phyloP scores from a whole-genome alignment of 1,140 invertebrate species.

The Tenebrio molitor region DNA sequence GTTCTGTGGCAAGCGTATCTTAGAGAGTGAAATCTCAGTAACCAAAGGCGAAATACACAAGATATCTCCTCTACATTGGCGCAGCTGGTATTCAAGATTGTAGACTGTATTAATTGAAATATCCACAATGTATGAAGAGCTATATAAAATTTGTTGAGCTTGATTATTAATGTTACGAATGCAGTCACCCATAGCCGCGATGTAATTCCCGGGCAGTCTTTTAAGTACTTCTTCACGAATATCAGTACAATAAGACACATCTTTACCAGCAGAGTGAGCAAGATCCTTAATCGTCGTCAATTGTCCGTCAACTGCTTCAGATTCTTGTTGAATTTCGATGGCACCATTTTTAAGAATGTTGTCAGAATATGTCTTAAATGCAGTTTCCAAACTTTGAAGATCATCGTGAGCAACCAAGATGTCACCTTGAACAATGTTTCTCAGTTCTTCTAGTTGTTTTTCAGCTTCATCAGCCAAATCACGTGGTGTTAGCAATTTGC shows the following conservation, averaged over 20 bases:
- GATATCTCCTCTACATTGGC: not conserved
- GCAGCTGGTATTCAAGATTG: too few relatives aligned
- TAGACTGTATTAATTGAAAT: too few relatives aligned
- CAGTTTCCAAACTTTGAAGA: not conserved
- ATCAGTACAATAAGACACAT: not conserved
- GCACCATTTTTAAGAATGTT: not conserved
- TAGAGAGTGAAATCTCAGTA: not conserved
- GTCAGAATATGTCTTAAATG: not conserved
- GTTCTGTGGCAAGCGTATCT: not conserved
- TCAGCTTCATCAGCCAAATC: too few relatives aligned
- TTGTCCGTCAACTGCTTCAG: not conserved
- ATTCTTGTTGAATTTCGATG: not conserved
- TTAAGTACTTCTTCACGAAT: not conserved
- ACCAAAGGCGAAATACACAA: constrained; percentile 11
- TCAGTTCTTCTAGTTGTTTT: too few relatives aligned
- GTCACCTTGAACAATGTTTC: too few relatives aligned
- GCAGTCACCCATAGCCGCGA: too few relatives aligned
- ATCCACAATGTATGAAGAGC: too few relatives aligned
- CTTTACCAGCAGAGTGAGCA: not conserved
- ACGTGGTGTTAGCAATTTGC: too few relatives aligned
- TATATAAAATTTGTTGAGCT: too few relatives aligned
- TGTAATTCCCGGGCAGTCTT: too few relatives aligned
- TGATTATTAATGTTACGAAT: too few relatives aligned
- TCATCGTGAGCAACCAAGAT: not conserved
- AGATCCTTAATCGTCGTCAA: not conserved